Evolutionary conservation across 2,888 invertebrate genomes (phyloP), one percentile per base, ranked within the genome.

Genomic region (Synanthedon formicaeformis): DNA sequence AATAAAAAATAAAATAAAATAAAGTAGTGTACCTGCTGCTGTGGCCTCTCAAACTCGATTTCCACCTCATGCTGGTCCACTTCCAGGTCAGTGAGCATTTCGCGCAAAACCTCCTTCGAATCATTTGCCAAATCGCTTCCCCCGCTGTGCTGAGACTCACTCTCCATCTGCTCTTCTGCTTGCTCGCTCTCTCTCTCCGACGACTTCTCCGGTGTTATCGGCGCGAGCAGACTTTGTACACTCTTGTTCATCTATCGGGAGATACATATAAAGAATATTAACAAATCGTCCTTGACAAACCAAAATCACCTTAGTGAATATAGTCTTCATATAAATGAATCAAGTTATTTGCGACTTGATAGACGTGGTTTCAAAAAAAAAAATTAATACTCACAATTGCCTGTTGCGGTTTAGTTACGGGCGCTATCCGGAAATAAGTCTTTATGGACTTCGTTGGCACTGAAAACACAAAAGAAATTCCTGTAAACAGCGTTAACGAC

Each of bases 341-440:
- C 27, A 34, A 8, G 8, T 34, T 34, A 34, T 8, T 34, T 34
- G 34, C 10, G 34, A 34, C 34, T 34, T 8, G 34, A 34, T 10
- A 34, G 34, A 34, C 5, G 27, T 34, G 27, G 6, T 8, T 34
- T 8, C n/a, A n/a, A 1, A 34, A 34, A 34, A 3, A 14, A 45
- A 45, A 45, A 2, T 4, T 1, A 13, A 45, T 40, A 67, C 81
- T 75, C 63, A 84, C 84, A 61, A 69, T 59, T 1, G 58, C 12
- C 55, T n/a, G 66, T 41, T 52, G 65, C 58, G 65, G 48, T 63
- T 78, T 75, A 51, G 67, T 56, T 4, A 76, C 60, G 1, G 85
- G 83, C 41, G 84, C 82, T 67, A 86, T 79, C 62, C 78, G 65
- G 60, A 86, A 78, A 34, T 52, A 86, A 63, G 59, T 79, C 83